These are phyloP conservation scores for Phrynocephalus versicolor DNA, from an alignment of 2,113 vertebrate species.

Conservation along the genomic window DNA sequence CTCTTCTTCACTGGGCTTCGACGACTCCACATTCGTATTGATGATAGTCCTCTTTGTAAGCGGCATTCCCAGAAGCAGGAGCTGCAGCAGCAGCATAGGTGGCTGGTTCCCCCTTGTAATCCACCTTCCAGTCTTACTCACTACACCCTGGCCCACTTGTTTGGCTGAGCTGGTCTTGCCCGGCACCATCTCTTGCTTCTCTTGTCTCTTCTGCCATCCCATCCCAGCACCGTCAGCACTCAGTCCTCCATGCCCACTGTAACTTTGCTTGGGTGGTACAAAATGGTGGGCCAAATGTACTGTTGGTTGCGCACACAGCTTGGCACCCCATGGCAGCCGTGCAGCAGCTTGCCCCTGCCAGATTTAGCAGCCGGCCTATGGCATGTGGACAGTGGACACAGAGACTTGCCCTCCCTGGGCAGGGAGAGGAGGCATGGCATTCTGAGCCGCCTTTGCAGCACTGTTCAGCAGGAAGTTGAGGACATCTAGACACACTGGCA, in stretches of 20 bases:
- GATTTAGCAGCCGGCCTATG: too few relatives aligned
- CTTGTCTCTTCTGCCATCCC: neutral
- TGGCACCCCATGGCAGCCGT: too few relatives aligned
- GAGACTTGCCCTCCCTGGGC: too few relatives aligned
- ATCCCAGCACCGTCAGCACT: neutral
- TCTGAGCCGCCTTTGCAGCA: too few relatives aligned
- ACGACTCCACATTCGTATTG: neutral
- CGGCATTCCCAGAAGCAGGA: neutral
- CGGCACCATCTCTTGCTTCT: neutral
- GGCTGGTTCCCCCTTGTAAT: constrained; percentile 37
- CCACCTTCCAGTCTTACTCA: constrained; percentile 67
- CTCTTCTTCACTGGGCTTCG: neutral
- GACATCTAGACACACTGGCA: too few relatives aligned
- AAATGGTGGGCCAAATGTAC: too few relatives aligned
- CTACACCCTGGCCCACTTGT: neutral
- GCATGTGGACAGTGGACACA: too few relatives aligned
- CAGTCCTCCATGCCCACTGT: fast-evolving
- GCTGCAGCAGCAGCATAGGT: neutral
- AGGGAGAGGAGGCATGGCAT: too few relatives aligned
- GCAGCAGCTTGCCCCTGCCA: too few relatives aligned
- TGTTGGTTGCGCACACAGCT: too few relatives aligned
- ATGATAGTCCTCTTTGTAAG: neutral
- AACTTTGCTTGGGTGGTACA: neutral
- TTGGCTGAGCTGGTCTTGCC: fast-evolving
- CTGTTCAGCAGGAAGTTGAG: too few relatives aligned